A percentile compares a stretch with the other conserved stretches of the same genome.
Evolutionary conservation across 2,113 vertebrate species (phyloP).

Genomic region (Peromyscus maniculatus): DNA sequence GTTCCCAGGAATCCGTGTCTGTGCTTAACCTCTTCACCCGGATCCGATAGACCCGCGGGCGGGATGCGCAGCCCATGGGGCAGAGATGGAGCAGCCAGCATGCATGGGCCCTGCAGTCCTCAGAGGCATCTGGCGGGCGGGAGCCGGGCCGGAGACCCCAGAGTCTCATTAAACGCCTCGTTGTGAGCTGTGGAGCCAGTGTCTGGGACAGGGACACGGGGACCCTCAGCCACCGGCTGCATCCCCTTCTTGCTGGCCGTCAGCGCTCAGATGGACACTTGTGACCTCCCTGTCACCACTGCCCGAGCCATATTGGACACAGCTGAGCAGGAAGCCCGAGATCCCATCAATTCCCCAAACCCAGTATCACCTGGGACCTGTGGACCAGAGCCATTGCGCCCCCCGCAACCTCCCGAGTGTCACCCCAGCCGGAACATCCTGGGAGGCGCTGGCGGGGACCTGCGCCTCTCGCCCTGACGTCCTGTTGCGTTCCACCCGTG

Average conservation of each 20-base stretch:
- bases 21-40: conserved; percentile 97
- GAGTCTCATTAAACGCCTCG: conserved; percentile 85
- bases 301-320: neutral
- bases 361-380: neutral
- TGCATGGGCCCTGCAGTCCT: conserved; percentile 73
- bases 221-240: conserved; percentile 64
- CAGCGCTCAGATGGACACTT: neutral
- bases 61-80: conserved; percentile 29
- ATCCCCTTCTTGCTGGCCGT: conserved; percentile 2
- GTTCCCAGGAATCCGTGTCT: conserved; percentile 93
- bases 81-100: neutral
- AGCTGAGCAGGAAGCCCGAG: neutral
- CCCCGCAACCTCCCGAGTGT: no score
- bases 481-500: no score
- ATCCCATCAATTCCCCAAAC: neutral
- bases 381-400: neutral
- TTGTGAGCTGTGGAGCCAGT: conserved; percentile 78
- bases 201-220: conserved; percentile 74
- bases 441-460: neutral
- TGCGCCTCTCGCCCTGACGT: neutral
- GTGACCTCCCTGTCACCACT: neutral
- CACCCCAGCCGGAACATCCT: neutral
- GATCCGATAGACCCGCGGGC: conserved; percentile 91
- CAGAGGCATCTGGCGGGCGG: conserved; percentile 50
- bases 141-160: conserved; percentile 66